Percentiles rank a stretch among this genome's conserved stretches.
These are phyloP conservation scores for Drosophila melanosoma DNA, from an alignment of 2,888 invertebrate species.

Conservation along the genomic window DNA sequence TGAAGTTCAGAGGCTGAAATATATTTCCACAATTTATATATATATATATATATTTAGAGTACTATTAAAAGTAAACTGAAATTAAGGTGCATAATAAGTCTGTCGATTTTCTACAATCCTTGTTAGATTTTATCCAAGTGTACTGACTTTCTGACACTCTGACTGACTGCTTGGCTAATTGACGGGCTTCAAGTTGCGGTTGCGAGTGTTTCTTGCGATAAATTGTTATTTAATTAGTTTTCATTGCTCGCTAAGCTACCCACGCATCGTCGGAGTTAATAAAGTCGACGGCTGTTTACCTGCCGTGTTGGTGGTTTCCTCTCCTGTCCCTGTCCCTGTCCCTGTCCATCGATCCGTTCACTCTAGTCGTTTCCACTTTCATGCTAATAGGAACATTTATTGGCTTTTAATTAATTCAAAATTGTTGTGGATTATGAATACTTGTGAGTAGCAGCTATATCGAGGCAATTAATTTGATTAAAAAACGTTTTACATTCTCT, in stretches of 20 bases:
- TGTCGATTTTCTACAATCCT: not conserved
- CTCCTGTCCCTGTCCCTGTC: not conserved
- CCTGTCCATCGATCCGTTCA: not conserved
- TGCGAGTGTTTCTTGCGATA: slow-evolving; percentile 46
- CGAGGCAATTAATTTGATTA: slow-evolving; percentile 68
- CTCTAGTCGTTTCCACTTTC: slow-evolving; percentile 13
- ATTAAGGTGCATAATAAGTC: not conserved
- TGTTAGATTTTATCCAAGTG: not conserved
- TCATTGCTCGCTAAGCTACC: slow-evolving; percentile 58
- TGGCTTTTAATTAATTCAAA: slow-evolving; percentile 74
- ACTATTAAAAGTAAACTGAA: not conserved
- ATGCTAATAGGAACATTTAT: slow-evolving; percentile 64
- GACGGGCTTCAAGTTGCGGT: slow-evolving; percentile 13
- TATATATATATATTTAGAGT: not conserved
- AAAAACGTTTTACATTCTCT: slow-evolving; percentile 57
- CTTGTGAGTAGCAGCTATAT: slow-evolving; percentile 61
- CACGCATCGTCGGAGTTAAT: slow-evolving; percentile 57
- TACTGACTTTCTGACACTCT: slow-evolving; percentile 8
- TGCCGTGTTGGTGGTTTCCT: slow-evolving; percentile 11
- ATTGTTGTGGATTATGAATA: slow-evolving; percentile 69
- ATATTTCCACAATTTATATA: not conserved
- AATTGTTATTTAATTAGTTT: slow-evolving; percentile 75
- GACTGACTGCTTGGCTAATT: slow-evolving; percentile 22
- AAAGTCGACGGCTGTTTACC: slow-evolving; percentile 50
- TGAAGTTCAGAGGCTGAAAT: not conserved